Conservation (phyloP, 2,113 vertebrate species). For the Scopus umbretta region DNA sequence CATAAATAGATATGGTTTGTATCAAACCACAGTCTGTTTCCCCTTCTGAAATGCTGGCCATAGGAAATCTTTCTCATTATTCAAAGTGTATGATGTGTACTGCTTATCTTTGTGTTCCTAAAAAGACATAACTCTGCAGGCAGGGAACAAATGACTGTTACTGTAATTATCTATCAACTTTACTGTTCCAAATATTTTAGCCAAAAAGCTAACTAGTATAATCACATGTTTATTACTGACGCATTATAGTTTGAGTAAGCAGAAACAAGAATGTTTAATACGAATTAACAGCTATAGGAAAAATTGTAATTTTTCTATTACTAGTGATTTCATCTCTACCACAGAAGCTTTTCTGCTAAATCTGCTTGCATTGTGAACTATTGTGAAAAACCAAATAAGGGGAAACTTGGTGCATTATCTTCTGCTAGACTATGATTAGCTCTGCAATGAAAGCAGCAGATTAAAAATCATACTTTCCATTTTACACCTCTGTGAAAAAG, state of each 20-base stretch:
- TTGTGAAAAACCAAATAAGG: neutral
- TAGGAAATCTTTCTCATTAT: slow-evolving; percentile 50
- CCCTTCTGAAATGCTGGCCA: slow-evolving; percentile 27
- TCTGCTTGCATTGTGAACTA: neutral
- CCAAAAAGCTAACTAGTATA: slow-evolving; percentile 15
- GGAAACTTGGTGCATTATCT: neutral
- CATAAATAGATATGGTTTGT: slow-evolving; percentile 52
- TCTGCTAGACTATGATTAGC: neutral
- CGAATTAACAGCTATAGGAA: slow-evolving; percentile 1
- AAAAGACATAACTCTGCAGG: slow-evolving; percentile 26
- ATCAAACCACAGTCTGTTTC: slow-evolving; percentile 36
- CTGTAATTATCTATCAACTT: slow-evolving; percentile 34
- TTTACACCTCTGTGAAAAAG: neutral
- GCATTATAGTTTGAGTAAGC: slow-evolving; percentile 2
- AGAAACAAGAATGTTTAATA: slow-evolving; percentile 1
- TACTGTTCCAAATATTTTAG: slow-evolving; percentile 24
- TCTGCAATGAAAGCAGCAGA: neutral
- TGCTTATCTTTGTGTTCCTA: slow-evolving; percentile 39
- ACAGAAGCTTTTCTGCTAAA: neutral
- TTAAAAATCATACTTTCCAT: neutral
- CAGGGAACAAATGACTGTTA: slow-evolving; percentile 6
- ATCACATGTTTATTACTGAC: slow-evolving; percentile 23
- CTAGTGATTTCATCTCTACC: neutral
- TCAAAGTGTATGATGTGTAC: neutral
- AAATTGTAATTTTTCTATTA: neutral